Percentiles rank a stretch among this genome's conserved stretches.
Evolutionary conservation across 2,888 invertebrate genomes (phyloP).

Genomic region (Drosophila emarginata): DNA sequence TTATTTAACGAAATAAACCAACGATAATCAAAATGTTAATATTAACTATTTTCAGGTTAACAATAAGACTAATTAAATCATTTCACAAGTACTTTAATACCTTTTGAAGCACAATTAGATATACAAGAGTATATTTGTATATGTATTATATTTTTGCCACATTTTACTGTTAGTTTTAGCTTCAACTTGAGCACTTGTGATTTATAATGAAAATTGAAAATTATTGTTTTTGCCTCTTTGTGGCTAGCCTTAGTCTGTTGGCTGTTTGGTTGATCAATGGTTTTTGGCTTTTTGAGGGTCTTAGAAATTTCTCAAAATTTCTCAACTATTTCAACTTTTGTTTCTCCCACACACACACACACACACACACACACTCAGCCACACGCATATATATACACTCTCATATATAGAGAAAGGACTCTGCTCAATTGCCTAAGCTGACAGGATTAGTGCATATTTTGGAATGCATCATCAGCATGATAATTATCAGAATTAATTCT

Average conservation of each 20-base stretch:
- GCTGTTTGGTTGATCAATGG: conserved; percentile 1
- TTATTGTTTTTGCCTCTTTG: neutral
- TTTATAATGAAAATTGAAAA: neutral
- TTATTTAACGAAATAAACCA: too few relatives aligned
- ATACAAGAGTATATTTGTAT: neutral
- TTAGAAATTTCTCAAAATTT: neutral
- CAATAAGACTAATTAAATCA: neutral
- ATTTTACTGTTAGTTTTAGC: neutral
- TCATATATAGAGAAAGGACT: neutral
- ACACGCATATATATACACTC: neutral
- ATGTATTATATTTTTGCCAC: neutral
- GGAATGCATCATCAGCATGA: conserved; percentile 47
- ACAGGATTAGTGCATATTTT: conserved; percentile 34
- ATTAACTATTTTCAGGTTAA: too few relatives aligned
- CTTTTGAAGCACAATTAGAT: neutral
- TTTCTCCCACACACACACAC: neutral
- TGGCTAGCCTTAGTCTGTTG: neutral
- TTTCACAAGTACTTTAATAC: neutral
- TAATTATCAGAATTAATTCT: conserved; percentile 53
- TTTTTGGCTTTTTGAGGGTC: neutral
- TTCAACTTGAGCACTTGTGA: neutral
- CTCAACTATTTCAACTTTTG: neutral
- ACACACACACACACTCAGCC: too few relatives aligned
- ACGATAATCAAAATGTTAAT: too few relatives aligned
- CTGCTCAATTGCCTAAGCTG: conserved; percentile 10